A percentile compares a stretch with the other conserved stretches of the same genome.
Conservation (phyloP, 1,140 invertebrate genomes). For the Choristoneura fumiferana region DNA sequence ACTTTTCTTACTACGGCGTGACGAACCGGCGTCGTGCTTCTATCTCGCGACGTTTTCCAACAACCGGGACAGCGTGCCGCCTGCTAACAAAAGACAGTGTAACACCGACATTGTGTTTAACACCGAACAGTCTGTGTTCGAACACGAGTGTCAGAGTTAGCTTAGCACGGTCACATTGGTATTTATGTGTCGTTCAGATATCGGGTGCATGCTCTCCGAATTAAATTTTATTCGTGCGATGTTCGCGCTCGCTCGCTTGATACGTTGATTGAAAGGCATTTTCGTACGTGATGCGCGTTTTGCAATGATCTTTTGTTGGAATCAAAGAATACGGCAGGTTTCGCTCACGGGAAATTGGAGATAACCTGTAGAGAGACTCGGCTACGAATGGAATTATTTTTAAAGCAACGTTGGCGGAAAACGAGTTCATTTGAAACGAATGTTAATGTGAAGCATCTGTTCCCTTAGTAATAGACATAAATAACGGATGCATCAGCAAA, state of each 20-base stretch:
- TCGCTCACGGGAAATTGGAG: constrained; percentile 1
- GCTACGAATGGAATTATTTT: no score
- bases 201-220: constrained; percentile 37
- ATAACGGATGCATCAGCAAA: no score
- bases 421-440: no score
- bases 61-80: constrained; percentile 18
- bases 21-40: constrained; percentile 38
- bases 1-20: constrained; percentile 67
- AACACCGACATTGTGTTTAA: constrained; percentile 14
- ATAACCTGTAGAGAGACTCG: not conserved
- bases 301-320: constrained; percentile 30
- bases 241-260: constrained; percentile 30
- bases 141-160: constrained; percentile 22
- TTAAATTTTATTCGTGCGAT: constrained; percentile 40
- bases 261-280: constrained; percentile 54
- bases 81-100: constrained; percentile 8
- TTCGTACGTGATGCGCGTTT: constrained; percentile 37
- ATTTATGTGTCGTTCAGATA: constrained; percentile 40
- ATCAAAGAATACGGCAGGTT: constrained; percentile 4
- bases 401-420: no score
- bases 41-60: constrained; percentile 24
- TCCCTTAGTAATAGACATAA: no score
- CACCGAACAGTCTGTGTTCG: constrained; percentile 23
- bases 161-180: constrained; percentile 32
- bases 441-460: no score